Conservation (phyloP, 2,113 vertebrate species). For the Vulpes ferrilata region DNA sequence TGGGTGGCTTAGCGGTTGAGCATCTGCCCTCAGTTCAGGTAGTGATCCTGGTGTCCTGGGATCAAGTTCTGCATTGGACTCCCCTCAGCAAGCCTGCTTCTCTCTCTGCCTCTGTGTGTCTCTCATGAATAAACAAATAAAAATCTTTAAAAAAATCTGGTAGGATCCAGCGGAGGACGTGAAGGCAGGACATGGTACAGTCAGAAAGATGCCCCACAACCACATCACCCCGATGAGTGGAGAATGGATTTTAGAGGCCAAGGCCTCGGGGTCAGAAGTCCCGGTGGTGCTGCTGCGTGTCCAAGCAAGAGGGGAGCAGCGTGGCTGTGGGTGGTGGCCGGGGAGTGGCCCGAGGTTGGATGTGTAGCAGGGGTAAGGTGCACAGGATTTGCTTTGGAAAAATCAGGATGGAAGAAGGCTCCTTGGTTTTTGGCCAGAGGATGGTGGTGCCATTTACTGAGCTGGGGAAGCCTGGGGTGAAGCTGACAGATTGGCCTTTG, state of each 20-base stretch:
- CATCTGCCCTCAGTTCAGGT: too few relatives aligned
- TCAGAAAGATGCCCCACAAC: background rate
- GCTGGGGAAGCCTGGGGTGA: background rate
- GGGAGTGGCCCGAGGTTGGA: background rate
- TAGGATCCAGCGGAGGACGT: background rate
- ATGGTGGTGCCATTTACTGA: background rate
- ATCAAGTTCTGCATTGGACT: too few relatives aligned
- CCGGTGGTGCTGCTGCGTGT: background rate
- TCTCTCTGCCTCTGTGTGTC: too few relatives aligned
- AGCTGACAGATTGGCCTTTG: background rate
- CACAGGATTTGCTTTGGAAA: background rate
- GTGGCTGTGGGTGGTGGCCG: fast-evolving
- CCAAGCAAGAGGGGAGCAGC: background rate
- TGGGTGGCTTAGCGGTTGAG: too few relatives aligned
- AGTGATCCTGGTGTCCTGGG: too few relatives aligned
- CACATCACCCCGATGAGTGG: too few relatives aligned
- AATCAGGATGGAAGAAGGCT: background rate
- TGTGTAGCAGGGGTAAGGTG: background rate
- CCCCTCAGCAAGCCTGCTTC: too few relatives aligned
- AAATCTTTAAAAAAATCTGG: background rate
- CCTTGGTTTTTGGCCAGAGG: background rate
- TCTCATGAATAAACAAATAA: too few relatives aligned
- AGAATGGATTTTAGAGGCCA: background rate
- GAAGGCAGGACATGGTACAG: background rate
- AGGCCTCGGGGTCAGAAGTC: background rate